These are phyloP conservation scores for Chromis chromis DNA, from an alignment of 2,797 vertebrate species.

Conservation along the genomic window DNA sequence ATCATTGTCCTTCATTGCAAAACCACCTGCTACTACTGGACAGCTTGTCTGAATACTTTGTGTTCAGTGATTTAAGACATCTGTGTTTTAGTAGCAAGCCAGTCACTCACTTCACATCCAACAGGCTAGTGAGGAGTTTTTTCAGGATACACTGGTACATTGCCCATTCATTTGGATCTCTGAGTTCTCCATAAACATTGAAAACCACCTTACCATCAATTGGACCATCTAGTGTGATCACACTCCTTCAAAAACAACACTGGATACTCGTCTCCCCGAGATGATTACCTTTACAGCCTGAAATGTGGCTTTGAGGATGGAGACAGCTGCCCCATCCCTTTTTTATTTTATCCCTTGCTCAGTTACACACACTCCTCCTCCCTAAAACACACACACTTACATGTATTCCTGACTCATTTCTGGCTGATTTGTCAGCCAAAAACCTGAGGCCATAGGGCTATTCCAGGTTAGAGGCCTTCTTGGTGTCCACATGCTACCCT, in stretches of 20 bases:
- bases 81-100: slow-evolving; percentile 70
- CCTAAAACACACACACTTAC: slow-evolving; percentile 13
- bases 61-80: slow-evolving; percentile 66
- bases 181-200: slow-evolving; percentile 69
- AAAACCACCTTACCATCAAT: slow-evolving; percentile 67
- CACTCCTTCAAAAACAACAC: slow-evolving; percentile 65
- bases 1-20: slow-evolving; percentile 69
- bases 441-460: slow-evolving; percentile 3
- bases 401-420: slow-evolving; percentile 21
- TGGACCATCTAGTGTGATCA: slow-evolving; percentile 45
- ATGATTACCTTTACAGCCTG: slow-evolving; percentile 71
- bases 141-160: slow-evolving; percentile 52
- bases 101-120: slow-evolving; percentile 48
- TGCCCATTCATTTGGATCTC: slow-evolving; percentile 61
- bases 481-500: slow-evolving; percentile 24
- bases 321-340: slow-evolving; percentile 32
- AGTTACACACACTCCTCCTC: slow-evolving; percentile 1
- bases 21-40: slow-evolving; percentile 57
- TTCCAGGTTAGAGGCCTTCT: slow-evolving; percentile 14
- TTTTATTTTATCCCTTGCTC: slow-evolving; percentile 33
- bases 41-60: slow-evolving; percentile 71
- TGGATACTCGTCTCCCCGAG: slow-evolving; percentile 50
- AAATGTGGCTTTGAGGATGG: slow-evolving; percentile 62
- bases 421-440: slow-evolving; percentile 3
- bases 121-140: slow-evolving; percentile 42